phyloP scores from a whole-genome alignment of 1,140 invertebrate species.

The Tetranychus urticae region DNA sequence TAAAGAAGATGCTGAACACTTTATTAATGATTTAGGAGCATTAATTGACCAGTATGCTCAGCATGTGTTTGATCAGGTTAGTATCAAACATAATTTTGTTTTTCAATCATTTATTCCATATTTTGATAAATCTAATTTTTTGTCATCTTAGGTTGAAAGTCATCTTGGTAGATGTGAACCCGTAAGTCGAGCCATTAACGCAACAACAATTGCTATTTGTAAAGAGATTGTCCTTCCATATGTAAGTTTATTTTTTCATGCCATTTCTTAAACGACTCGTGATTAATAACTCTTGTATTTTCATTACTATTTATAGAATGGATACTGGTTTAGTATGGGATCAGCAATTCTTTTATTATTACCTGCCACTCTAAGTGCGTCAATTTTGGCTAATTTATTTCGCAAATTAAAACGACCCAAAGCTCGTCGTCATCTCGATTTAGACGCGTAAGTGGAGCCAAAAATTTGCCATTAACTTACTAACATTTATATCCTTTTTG shows the following conservation, averaged over 20 bases:
- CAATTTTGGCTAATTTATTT: constrained; percentile 37
- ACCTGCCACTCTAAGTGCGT: constrained; percentile 45
- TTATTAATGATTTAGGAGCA: constrained; percentile 3
- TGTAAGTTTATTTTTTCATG: constrained; percentile 31
- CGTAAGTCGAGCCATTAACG: constrained; percentile 47
- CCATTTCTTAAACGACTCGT: neutral
- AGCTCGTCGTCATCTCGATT: constrained; percentile 15
- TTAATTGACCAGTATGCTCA: constrained; percentile 8
- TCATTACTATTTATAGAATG: constrained; percentile 35
- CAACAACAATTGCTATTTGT: constrained; percentile 43
- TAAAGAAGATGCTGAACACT: neutral
- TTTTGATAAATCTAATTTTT: neutral
- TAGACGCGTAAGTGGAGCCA: constrained; percentile 5
- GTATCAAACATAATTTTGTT: neutral
- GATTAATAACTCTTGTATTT: neutral
- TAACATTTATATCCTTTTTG: neutral
- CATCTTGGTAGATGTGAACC: constrained; percentile 50
- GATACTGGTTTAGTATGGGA: constrained; percentile 60
- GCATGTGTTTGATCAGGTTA: constrained; percentile 5
- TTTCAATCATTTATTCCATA: neutral
- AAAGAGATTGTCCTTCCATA: constrained; percentile 49
- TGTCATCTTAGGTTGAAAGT: constrained; percentile 16
- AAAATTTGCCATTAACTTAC: neutral
- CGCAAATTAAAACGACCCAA: constrained; percentile 60
- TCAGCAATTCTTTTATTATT: constrained; percentile 55